Percentiles rank a stretch among this genome's conserved stretches.
Conservation (phyloP, 2,888 invertebrate species). For the Orthonevra nobilis region DNA sequence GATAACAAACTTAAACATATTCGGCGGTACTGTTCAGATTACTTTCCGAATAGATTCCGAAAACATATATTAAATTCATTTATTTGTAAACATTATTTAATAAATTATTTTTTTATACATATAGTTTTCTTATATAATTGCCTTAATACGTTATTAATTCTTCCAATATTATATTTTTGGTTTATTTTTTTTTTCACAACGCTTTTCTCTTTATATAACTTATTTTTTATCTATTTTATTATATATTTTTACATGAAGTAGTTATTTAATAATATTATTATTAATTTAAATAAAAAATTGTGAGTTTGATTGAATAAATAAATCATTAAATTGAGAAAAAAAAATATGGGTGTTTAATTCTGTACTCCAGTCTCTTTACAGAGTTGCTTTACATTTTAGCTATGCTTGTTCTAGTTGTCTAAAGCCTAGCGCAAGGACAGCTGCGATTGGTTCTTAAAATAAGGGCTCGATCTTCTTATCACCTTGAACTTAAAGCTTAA, state of each 20-base stretch:
- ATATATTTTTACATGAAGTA: constrained; percentile 69
- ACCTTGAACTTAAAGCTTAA: too few relatives aligned
- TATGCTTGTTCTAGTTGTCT: too few relatives aligned
- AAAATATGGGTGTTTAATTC: too few relatives aligned
- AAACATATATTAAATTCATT: constrained; percentile 47
- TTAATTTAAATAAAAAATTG: constrained; percentile 62
- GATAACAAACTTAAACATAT: not conserved
- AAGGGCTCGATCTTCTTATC: too few relatives aligned
- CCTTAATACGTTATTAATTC: constrained; percentile 57
- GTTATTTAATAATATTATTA: constrained; percentile 69
- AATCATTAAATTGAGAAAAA: constrained; percentile 57
- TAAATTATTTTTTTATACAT: constrained; percentile 68
- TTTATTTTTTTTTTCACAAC: constrained; percentile 66
- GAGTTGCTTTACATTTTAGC: too few relatives aligned
- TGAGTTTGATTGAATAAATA: constrained; percentile 70
- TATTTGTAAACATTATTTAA: constrained; percentile 64
- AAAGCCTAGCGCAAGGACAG: too few relatives aligned
- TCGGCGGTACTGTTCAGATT: constrained; percentile 1
- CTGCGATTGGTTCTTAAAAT: too few relatives aligned
- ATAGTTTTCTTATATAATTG: constrained; percentile 51
- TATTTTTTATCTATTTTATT: constrained; percentile 70
- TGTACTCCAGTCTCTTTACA: too few relatives aligned
- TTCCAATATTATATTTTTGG: constrained; percentile 65
- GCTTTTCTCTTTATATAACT: constrained; percentile 70
- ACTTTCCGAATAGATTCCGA: constrained; percentile 40